phyloP scores from a whole-genome alignment of 2,797 vertebrate genomes.

The Acanthurus leucopareius region DNA sequence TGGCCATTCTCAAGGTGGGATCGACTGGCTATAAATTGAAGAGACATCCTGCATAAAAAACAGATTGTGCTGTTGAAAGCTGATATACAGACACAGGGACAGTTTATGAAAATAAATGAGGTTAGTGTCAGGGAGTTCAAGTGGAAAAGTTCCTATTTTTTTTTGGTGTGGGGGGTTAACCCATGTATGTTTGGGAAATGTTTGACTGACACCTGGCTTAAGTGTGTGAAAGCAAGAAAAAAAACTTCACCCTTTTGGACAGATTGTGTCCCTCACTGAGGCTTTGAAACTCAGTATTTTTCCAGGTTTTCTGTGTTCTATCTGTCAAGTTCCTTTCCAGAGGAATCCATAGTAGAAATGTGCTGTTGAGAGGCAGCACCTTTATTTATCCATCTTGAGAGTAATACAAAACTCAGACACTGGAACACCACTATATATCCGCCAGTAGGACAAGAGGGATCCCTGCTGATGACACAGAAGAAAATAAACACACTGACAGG shows the following conservation, averaged over 20 bases:
- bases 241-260: constrained; percentile 11
- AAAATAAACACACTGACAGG: constrained; percentile 82
- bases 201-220: constrained; percentile 71
- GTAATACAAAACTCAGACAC: constrained; percentile 50
- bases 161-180: constrained; percentile 29
- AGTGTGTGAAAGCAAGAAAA: constrained; percentile 45
- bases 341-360: constrained; percentile 24
- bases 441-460: constrained; percentile 64
- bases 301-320: constrained; percentile 7
- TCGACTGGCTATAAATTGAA: constrained; percentile 44
- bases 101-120: constrained; percentile 58
- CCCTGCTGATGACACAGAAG: constrained; percentile 72
- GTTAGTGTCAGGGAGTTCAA: constrained; percentile 67
- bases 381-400: constrained; percentile 39
- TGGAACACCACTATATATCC: constrained; percentile 57
- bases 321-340: constrained; percentile 19
- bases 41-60: constrained; percentile 54
- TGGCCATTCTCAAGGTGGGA: constrained; percentile 31
- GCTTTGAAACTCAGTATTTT: constrained; percentile 5
- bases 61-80: constrained; percentile 37
- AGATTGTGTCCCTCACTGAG: constrained; percentile 4
- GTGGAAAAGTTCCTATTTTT: constrained; percentile 62
- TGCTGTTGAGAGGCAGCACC: constrained; percentile 23
- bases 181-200: constrained; percentile 58
- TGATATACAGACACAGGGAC: constrained; percentile 56